Conservation (phyloP, 2,113 vertebrate species). For the Hippoglossus stenolepis region DNA sequence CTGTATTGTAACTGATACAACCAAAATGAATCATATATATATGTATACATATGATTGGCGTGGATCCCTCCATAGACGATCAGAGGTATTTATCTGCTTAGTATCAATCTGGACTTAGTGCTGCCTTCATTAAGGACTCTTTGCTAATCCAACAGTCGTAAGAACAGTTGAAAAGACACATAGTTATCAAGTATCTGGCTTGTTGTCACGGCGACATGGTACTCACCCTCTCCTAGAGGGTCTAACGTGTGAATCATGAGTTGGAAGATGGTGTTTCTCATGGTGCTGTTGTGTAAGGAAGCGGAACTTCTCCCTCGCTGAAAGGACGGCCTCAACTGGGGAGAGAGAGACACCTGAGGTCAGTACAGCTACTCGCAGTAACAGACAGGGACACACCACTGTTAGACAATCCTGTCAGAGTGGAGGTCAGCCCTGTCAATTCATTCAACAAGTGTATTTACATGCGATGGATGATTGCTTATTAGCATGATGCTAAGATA, state of each 20-base stretch:
- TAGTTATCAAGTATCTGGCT: background rate
- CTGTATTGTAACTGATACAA: no score
- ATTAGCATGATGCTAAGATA: background rate
- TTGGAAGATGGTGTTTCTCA: constrained; percentile 92
- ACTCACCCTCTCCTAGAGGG: constrained; percentile 92
- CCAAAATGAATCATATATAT: no score
- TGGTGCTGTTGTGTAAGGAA: constrained; percentile 95
- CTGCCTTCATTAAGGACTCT: constrained; percentile 59
- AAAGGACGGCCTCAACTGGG: constrained; percentile 85
- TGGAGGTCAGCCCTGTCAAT: background rate
- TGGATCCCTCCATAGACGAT: constrained; percentile 69
- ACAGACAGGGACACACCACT: constrained; percentile 10
- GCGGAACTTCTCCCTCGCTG: constrained; percentile 91
- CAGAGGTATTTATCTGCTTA: constrained; percentile 87
- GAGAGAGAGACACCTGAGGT: constrained; percentile 52
- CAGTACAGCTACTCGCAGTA: constrained; percentile 26
- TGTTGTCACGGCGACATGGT: background rate
- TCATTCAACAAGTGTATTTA: background rate
- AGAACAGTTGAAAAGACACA: constrained; percentile 16
- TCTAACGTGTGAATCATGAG: constrained; percentile 96
- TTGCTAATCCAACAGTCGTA: constrained; percentile 19
- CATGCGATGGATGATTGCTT: background rate
- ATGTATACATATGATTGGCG: no score
- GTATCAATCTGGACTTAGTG: constrained; percentile 86
- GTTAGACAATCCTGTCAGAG: no score